These are phyloP conservation scores for Villa cingulata DNA, from an alignment of 2,888 invertebrate genomes.

Conservation along the genomic window DNA sequence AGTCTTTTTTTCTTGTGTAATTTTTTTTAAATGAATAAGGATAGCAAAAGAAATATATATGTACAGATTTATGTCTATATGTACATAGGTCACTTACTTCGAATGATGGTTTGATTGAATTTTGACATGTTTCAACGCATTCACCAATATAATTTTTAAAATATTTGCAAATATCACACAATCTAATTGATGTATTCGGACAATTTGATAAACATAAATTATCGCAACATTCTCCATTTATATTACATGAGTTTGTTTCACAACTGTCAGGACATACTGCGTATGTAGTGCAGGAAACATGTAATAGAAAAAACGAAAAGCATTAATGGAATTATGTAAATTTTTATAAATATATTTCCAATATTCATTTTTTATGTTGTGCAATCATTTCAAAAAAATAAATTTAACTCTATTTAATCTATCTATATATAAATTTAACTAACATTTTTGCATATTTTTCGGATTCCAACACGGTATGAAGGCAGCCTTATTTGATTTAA, in stretches of 20 bases:
- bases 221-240: conserved; percentile 22
- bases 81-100: not conserved
- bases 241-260: conserved; percentile 22
- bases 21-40: too few relatives aligned
- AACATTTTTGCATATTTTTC: conserved; percentile 51
- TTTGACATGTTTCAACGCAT: conserved; percentile 32
- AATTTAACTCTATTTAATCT: not conserved
- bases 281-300: too few relatives aligned
- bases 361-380: too few relatives aligned
- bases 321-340: too few relatives aligned
- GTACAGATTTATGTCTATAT: too few relatives aligned
- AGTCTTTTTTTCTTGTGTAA: too few relatives aligned
- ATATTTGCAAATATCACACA: conserved; percentile 64
- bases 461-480: conserved; percentile 57
- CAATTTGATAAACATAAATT: conserved; percentile 16
- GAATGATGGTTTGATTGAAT: not conserved
- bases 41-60: too few relatives aligned
- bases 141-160: conserved; percentile 42
- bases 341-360: too few relatives aligned
- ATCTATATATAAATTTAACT: not conserved
- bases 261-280: conserved; percentile 43
- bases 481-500: conserved; percentile 10
- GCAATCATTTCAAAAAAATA: too few relatives aligned
- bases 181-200: conserved; percentile 39
- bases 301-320: too few relatives aligned